Percentiles rank a stretch among this genome's conserved stretches.
phyloP scores from a whole-genome alignment of 1,140 invertebrate species.

The Drosophila micromelanica region DNA sequence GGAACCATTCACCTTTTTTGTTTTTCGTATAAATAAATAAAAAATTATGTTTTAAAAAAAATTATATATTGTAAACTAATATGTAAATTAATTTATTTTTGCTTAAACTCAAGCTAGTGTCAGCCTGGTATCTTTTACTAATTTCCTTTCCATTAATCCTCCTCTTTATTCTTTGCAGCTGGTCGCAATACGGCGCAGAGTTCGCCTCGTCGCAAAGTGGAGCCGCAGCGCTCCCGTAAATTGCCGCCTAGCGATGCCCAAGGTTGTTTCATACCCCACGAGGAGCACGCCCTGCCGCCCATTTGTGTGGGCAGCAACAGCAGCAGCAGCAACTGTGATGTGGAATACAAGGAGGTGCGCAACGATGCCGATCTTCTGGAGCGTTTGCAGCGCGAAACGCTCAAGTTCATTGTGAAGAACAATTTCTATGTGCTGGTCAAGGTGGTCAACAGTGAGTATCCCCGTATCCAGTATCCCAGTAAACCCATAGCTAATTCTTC shows the following conservation, averaged over 20 bases:
- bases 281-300: slow-evolving; percentile 86
- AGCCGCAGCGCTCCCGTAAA: slow-evolving; percentile 54
- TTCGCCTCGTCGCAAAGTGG: slow-evolving; percentile 69
- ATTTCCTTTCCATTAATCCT: not conserved
- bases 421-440: slow-evolving; percentile 92
- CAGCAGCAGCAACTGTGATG: slow-evolving; percentile 84
- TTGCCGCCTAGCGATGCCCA: slow-evolving; percentile 84
- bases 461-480: too few species aligned
- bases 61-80: too few species aligned
- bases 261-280: slow-evolving; percentile 87
- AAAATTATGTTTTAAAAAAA: too few species aligned
- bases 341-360: slow-evolving; percentile 86
- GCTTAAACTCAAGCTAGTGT: too few species aligned
- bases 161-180: slow-evolving; percentile 12
- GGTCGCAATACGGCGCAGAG: slow-evolving; percentile 51
- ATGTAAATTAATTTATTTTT: too few species aligned
- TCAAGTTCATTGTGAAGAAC: slow-evolving; percentile 92
- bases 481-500: not conserved
- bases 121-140: too few species aligned
- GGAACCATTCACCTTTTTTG: too few species aligned
- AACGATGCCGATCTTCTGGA: slow-evolving; percentile 85
- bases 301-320: slow-evolving; percentile 69
- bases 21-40: too few species aligned
- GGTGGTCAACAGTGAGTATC: slow-evolving; percentile 90
- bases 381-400: slow-evolving; percentile 86